These are phyloP conservation scores for Fukomys damarensis DNA, from an alignment of 2,113 vertebrate genomes.

Conservation along the genomic window DNA sequence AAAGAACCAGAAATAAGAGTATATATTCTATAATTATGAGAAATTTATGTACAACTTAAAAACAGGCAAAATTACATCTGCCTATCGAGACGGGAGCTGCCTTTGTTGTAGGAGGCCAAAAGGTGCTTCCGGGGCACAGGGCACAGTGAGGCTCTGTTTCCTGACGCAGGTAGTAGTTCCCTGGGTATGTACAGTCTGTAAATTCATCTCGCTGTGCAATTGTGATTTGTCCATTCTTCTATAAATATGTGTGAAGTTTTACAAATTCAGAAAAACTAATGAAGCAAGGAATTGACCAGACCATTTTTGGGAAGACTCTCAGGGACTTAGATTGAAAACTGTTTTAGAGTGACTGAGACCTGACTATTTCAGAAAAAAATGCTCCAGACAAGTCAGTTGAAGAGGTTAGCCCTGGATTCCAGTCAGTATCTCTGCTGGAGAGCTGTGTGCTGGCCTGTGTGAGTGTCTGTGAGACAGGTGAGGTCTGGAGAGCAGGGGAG, in stretches of 20 bases:
- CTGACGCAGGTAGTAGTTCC: not conserved
- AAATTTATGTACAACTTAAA: not conserved
- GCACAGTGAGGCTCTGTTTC: not conserved
- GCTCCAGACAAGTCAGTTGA: not conserved
- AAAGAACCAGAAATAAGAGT: not conserved
- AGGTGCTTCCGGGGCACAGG: not conserved
- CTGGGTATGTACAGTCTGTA: not conserved
- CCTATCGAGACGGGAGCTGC: not conserved
- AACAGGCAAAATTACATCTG: not conserved
- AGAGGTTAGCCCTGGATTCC: not conserved
- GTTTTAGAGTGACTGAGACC: not conserved
- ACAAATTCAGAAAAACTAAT: not conserved
- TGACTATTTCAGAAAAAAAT: not conserved
- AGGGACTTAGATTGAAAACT: not conserved
- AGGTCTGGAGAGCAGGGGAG: not conserved
- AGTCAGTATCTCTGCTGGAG: not conserved
- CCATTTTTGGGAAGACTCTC: not conserved
- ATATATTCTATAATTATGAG: not conserved
- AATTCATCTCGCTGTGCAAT: not conserved
- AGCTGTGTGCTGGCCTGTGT: not conserved
- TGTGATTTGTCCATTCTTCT: not conserved
- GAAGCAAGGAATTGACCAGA: not conserved
- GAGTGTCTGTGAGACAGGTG: not conserved
- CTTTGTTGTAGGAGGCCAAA: not conserved
- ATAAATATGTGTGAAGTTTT: not conserved